phyloP scores from a whole-genome alignment of 2,113 vertebrate genomes.

The Setophaga coronata region DNA sequence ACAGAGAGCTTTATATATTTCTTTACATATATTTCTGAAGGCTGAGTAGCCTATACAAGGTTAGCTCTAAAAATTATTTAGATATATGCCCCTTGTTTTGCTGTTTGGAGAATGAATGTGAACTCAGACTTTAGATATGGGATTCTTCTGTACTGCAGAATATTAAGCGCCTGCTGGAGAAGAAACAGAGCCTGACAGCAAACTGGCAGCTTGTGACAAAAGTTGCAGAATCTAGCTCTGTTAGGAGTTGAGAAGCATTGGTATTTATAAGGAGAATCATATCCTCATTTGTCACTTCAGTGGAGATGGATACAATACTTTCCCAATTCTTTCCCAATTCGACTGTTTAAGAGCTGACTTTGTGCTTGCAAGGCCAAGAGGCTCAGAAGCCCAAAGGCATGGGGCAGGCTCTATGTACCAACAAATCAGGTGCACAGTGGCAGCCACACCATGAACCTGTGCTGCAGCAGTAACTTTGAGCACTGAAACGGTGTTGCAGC shows the following conservation, averaged over 20 bases:
- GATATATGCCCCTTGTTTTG: background rate
- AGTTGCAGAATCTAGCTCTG: background rate
- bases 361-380: background rate
- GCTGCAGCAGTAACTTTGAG: background rate
- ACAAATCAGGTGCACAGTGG: background rate
- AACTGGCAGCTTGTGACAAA: background rate
- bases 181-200: background rate
- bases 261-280: background rate
- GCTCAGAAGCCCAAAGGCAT: background rate
- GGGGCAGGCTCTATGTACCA: background rate
- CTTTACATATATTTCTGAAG: background rate
- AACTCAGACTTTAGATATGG: background rate
- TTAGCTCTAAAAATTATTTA: background rate
- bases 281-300: background rate
- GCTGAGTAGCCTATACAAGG: background rate
- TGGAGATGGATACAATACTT: background rate
- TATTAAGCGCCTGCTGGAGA: background rate
- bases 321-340: background rate
- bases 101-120: background rate
- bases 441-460: background rate
- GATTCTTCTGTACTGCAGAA: background rate
- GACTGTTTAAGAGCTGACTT: background rate
- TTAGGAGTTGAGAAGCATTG: background rate
- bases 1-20: background rate
- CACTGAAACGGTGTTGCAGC: background rate